Conservation (phyloP, 2,113 vertebrate genomes). For the Mobula birostris region DNA sequence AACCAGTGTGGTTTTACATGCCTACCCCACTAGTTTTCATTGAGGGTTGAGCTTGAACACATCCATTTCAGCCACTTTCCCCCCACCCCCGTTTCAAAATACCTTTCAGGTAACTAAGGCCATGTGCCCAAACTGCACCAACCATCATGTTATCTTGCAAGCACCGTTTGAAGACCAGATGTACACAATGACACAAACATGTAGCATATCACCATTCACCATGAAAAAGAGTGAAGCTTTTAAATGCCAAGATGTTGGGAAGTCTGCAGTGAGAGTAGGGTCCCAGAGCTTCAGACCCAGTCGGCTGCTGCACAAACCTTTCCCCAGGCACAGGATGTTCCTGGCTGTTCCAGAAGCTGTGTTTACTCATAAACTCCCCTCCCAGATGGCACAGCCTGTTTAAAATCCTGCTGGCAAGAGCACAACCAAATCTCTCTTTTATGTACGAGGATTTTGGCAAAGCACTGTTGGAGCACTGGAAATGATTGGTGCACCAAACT, state of each 20-base stretch:
- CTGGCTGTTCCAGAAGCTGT: constrained; percentile 28
- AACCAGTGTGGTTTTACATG: not conserved
- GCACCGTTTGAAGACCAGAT: not conserved
- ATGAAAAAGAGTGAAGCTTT: not conserved
- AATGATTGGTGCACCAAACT: constrained; percentile 30
- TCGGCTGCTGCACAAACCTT: constrained; percentile 4
- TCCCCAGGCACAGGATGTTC: constrained; percentile 20
- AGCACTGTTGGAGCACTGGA: not conserved
- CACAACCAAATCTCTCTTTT: constrained; percentile 33
- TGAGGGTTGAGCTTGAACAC: no score
- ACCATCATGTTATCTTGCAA: not conserved
- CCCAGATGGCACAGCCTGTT: constrained; percentile 35
- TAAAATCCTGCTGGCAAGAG: constrained; percentile 32
- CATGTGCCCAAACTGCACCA: not conserved
- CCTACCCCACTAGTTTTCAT: no score
- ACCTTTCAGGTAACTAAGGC: not conserved
- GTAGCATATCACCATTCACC: not conserved
- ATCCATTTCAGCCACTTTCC: no score
- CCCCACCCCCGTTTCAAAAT: no score
- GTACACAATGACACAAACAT: not conserved
- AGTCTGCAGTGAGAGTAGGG: not conserved
- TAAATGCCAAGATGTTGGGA: not conserved
- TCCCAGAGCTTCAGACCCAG: not conserved
- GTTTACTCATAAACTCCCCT: constrained; percentile 31
- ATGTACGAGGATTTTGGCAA: constrained; percentile 31